Conservation (phyloP, 2,888 invertebrate genomes). For the Phortica magna region DNA sequence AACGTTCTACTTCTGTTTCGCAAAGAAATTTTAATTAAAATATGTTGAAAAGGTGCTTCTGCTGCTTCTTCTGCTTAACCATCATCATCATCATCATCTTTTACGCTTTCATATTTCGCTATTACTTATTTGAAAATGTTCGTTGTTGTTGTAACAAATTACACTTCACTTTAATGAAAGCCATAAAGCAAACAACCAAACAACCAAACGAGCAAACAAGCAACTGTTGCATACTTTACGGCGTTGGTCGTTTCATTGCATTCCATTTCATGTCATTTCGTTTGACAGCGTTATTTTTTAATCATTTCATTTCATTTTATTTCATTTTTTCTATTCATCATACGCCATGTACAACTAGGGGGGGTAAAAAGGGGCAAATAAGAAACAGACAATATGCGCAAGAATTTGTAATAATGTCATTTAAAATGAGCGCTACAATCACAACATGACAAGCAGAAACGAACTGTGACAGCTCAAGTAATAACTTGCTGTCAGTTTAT, state of each 20-base stretch:
- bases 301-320: no score
- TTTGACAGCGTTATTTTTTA: no score
- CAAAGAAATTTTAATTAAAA: neutral
- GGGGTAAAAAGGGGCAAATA: no score
- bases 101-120: neutral
- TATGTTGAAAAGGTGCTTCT: neutral
- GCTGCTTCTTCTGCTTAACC: neutral
- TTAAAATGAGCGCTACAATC: neutral
- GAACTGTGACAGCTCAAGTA: neutral
- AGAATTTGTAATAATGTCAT: neutral
- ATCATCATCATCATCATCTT: neutral
- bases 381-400: no score
- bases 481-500: conserved; percentile 5
- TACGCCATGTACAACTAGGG: no score
- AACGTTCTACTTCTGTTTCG: neutral
- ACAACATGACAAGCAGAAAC: neutral
- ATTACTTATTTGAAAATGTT: neutral
- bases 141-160: neutral
- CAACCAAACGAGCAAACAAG: no score
- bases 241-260: neutral
- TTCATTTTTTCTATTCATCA: conserved; percentile 2
- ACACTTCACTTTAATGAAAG: neutral
- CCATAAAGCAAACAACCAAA: conserved; percentile 1
- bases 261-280: neutral
- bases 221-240: conserved; percentile 27